Evolutionary conservation across 2,888 invertebrate genomes (phyloP).

Genomic region (Xestia rhomboidea): DNA sequence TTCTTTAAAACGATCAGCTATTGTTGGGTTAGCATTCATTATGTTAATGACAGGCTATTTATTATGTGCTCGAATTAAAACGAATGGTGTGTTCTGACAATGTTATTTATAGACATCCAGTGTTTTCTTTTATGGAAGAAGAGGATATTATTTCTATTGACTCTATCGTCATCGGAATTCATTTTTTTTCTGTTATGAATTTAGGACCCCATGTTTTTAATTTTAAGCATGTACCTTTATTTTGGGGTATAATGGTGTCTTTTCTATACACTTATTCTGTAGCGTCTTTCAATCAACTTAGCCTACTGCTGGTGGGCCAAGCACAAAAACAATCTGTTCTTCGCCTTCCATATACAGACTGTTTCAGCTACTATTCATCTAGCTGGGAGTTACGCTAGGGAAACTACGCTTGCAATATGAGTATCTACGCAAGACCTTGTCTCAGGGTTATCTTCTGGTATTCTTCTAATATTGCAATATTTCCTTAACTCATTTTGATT

Average conservation of each 20-base stretch:
- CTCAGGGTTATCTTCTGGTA: not conserved
- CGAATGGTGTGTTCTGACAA: not conserved
- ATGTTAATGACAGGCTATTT: conserved; percentile 16
- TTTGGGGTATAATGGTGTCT: not conserved
- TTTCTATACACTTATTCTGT: not conserved
- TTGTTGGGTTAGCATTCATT: conserved; percentile 52
- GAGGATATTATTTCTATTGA: not conserved
- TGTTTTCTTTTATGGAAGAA: not conserved
- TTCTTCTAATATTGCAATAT: not conserved
- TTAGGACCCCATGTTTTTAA: not conserved
- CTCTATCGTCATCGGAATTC: not conserved
- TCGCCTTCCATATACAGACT: not conserved
- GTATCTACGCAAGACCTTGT: not conserved
- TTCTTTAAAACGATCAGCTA: conserved; percentile 43
- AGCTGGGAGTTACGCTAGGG: not conserved
- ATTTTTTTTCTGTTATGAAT: not conserved
- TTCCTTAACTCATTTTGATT: not conserved
- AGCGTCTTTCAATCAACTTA: not conserved
- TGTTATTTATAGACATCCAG: not conserved
- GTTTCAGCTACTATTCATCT: too few relatives aligned
- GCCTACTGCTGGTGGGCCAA: too few relatives aligned
- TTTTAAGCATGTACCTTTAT: not conserved
- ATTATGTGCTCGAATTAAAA: conserved; percentile 13
- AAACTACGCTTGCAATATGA: not conserved
- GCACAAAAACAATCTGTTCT: too few relatives aligned